Evolutionary conservation across 2,888 invertebrate species (phyloP), one percentile per base, ranked within the genome.

Genomic region (Zele albiditarsus): DNA sequence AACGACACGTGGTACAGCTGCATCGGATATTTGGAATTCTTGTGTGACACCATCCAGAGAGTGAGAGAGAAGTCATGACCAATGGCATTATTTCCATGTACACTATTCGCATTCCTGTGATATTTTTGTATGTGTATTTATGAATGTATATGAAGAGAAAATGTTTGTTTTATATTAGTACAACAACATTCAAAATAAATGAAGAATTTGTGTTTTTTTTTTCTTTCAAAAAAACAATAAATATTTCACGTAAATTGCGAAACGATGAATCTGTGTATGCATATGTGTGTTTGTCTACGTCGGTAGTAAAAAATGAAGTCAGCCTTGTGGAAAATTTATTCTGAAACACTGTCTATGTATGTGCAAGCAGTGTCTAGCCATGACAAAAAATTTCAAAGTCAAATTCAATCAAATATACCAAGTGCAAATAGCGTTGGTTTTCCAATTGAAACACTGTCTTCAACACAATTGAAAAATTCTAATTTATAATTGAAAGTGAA

Each of bases 11-110:
- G 68, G 20, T 68, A 57, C 68, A 68, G 68, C 53, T 68, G 68
- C 53, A 68, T 68, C 38, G 53, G 38, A 68, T 68, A 53, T 68
- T 68, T 68, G 53, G 57, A 49, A 68, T 68, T 57, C 68, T 68
- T 53, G 53, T 20, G 53, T 20, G 53, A 53, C 53, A 66, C 28
- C 53, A 68, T 33, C 65, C 23, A 65, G 10, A 53, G 49, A 68
- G 31, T 53, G 31, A 68, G 31, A 68, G 31, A 31, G 33, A 49
- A 31, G 31, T 16, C 31, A 27, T 68, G 68, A 68, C 53, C 53
- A 20, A 68, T 57, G 20, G 23, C 28, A 31, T 68, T 68, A 20
- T 68, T 53, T 46, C 8, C 27, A 27, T 28, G 4, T 60, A 25
- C 16, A 20, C 27, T 5, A 27, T 46, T 27, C 58, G 27, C 20